These are phyloP conservation scores for Drosophila tropicalis DNA, from an alignment of 1,140 invertebrate genomes.

Conservation along the genomic window DNA sequence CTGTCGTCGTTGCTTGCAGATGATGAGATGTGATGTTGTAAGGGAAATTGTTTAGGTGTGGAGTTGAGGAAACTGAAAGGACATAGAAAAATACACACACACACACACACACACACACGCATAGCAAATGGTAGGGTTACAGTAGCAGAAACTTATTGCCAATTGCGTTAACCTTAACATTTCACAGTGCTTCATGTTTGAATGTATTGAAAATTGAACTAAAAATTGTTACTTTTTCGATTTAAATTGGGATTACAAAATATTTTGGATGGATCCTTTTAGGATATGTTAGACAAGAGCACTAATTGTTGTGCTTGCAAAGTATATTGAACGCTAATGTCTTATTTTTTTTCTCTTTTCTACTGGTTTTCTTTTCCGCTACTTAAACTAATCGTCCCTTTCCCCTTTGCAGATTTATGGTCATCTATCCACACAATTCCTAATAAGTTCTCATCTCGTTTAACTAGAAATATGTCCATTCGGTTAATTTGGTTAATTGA, in stretches of 20 bases:
- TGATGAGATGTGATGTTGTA: slow-evolving; percentile 15
- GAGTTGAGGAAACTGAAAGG: not conserved
- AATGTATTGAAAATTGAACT: not conserved
- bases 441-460: slow-evolving; percentile 24
- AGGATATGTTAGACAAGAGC: too few species aligned
- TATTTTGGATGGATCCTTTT: too few species aligned
- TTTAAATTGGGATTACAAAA: too few species aligned
- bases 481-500: slow-evolving; percentile 79
- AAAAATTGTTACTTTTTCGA: not conserved
- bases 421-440: not conserved
- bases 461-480: slow-evolving; percentile 49
- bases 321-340: too few species aligned
- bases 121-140: not conserved
- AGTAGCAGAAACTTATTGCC: not conserved
- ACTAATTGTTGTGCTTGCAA: too few species aligned
- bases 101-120: not conserved
- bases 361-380: not conserved
- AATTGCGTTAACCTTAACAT: not conserved
- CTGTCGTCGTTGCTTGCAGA: slow-evolving; percentile 41
- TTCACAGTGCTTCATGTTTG: not conserved
- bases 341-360: not conserved
- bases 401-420: not conserved
- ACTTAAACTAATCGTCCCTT: slow-evolving; percentile 5
- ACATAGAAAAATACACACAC: not conserved
- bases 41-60: slow-evolving; percentile 37